Base-by-base conservation (phyloP, 2,113 vertebrate genomes). In the Larimichthys polyactis region DNA sequence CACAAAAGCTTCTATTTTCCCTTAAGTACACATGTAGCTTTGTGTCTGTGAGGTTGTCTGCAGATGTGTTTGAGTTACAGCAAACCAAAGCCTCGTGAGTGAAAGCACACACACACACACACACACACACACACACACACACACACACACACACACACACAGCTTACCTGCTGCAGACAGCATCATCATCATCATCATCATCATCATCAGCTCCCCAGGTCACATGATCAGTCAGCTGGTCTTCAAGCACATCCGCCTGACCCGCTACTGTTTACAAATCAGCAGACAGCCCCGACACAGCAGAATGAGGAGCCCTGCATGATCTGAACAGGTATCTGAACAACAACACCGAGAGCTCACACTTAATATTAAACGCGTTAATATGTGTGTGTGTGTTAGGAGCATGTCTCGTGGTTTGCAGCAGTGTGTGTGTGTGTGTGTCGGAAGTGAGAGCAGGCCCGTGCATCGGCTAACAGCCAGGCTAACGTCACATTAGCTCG, bases 171-270 rank as follows among this genome's bases (percentile, higher is more conserved):
- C 36, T 8, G 36, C 36, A 40, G 36, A 40, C 36, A 40, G 36
- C 36, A 40, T 27, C 36, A 46, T 14, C 44, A 4, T 4, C 44
- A 14, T 0, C 2, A 16, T 51, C 36, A 46, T 14, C 44, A 4
- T 4, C 44, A 14, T 0, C 2, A 16, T 51, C 46, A 7, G 24
- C 52, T 40, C 3, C 4, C 6, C 4, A 3, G 68, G 66, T 92
- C 93, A 94, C 88, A 2, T 94, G 94, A 89, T 12, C 55, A 86
- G 88, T 93, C 94, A 93, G 93, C 90, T 93, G 92, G 49, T 85
- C 77, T 29, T 48, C 87, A 76, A 40, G 87, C 60, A 88, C 84
- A 82, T 82, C 90, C 90, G 90, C 89, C 85, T 92, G 86, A 86
- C 79, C 79, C 20, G 85, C 84, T 52, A 74, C 73, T 94, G 92